phyloP scores from a whole-genome alignment of 2,888 invertebrate genomes.

The Lasioglossum oenotherae region DNA sequence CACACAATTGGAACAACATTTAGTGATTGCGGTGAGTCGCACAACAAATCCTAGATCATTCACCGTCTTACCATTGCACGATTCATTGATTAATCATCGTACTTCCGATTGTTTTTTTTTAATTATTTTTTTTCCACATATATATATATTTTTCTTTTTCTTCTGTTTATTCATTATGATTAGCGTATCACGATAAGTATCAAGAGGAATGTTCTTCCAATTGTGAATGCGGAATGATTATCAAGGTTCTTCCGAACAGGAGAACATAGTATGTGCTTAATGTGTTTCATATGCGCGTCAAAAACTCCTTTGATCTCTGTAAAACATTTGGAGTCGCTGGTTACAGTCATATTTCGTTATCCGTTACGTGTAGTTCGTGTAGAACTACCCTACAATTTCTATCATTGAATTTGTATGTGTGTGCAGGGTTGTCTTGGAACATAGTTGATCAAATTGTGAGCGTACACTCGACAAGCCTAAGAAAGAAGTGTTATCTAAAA shows the following conservation, averaged over 20 bases:
- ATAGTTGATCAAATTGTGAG: background rate
- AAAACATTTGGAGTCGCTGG: slow-evolving; percentile 46
- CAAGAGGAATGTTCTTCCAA: slow-evolving; percentile 84
- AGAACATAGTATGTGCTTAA: slow-evolving; percentile 63
- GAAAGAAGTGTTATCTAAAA: background rate
- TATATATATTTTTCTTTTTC: slow-evolving; percentile 4
- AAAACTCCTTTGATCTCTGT: slow-evolving; percentile 15
- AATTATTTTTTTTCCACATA: slow-evolving; percentile 23
- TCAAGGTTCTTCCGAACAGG: slow-evolving; percentile 58
- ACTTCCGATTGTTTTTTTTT: slow-evolving; percentile 64
- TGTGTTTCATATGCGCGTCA: slow-evolving; percentile 68
- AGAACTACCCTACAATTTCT: background rate
- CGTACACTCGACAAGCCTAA: background rate
- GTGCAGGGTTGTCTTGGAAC: background rate
- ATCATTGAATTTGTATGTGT: background rate
- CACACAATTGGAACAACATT: slow-evolving; percentile 85
- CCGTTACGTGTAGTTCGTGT: slow-evolving; percentile 23
- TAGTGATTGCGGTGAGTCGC: slow-evolving; percentile 84
- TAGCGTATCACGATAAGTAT: slow-evolving; percentile 69
- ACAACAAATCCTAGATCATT: slow-evolving; percentile 79
- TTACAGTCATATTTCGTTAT: slow-evolving; percentile 55
- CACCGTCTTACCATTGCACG: slow-evolving; percentile 83
- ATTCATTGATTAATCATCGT: slow-evolving; percentile 77
- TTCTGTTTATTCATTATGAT: slow-evolving; percentile 64
- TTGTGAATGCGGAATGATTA: slow-evolving; percentile 84